Evolutionary conservation across 2,797 vertebrate species (phyloP).

Genomic region (Florisuga fusca): DNA sequence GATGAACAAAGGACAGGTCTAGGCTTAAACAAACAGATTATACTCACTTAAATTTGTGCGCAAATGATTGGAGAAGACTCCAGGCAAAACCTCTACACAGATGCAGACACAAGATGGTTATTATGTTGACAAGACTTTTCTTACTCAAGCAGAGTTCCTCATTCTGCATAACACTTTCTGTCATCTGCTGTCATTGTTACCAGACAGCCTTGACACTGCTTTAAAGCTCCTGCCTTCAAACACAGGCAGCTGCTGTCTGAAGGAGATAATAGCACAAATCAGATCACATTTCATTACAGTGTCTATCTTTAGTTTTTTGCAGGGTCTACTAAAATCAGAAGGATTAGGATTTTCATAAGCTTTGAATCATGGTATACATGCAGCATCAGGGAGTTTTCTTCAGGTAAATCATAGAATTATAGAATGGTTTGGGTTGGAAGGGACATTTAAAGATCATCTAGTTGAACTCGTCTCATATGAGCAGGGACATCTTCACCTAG

Average conservation of each 20-base stretch:
- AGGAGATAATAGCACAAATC: background rate
- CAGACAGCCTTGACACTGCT: background rate
- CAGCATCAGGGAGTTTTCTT: background rate
- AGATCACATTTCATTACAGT: background rate
- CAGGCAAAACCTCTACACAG: background rate
- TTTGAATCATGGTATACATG: fast-evolving
- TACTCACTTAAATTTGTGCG: background rate
- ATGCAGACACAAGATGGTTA: background rate
- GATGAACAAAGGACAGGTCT: background rate
- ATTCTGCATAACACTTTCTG: background rate
- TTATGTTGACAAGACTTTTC: background rate
- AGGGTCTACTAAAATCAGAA: background rate
- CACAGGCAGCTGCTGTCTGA: background rate
- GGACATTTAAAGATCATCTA: no score
- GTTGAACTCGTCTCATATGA: no score
- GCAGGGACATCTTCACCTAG: no score
- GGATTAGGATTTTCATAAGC: background rate
- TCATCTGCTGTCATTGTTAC: background rate
- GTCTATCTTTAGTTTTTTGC: background rate
- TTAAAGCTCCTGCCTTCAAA: background rate
- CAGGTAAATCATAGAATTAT: background rate
- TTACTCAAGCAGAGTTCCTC: background rate
- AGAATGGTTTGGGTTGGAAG: no score
- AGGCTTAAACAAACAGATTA: background rate
- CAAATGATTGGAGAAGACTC: background rate